Conservation (phyloP, 2,888 invertebrate genomes). For the Trissoscelio sp. region DNA sequence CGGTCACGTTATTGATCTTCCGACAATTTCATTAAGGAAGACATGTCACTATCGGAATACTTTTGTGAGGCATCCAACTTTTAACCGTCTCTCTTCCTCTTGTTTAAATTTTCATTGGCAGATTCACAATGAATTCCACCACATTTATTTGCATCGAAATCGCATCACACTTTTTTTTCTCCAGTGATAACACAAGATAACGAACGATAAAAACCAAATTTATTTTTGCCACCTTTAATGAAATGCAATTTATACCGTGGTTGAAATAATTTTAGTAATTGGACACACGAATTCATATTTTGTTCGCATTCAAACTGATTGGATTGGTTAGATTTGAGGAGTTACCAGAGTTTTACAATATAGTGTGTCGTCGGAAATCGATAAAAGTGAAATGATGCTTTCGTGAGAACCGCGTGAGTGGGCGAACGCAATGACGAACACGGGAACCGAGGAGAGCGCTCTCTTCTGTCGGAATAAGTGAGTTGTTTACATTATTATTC, state of each 20-base stretch:
- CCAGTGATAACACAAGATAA: not conserved
- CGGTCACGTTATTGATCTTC: conserved; percentile 36
- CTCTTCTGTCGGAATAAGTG: conserved; percentile 27
- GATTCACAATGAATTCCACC: conserved; percentile 3
- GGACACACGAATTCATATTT: conserved; percentile 12
- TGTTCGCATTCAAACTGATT: conserved; percentile 29
- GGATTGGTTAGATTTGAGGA: conserved; percentile 48
- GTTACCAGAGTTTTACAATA: conserved; percentile 18
- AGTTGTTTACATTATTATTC: conserved; percentile 59
- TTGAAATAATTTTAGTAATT: conserved; percentile 11
- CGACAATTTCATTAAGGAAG: conserved; percentile 28
- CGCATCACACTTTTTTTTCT: not conserved
- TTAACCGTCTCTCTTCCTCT: not conserved
- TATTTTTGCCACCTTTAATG: not conserved
- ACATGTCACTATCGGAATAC: conserved; percentile 13
- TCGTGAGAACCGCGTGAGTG: conserved; percentile 45
- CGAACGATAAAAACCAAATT: not conserved
- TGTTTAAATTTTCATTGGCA: conserved; percentile 14
- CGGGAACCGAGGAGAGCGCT: not conserved
- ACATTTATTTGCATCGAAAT: conserved; percentile 17
- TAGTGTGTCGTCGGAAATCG: conserved; percentile 35
- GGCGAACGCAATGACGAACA: not conserved
- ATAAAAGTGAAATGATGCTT: conserved; percentile 55
- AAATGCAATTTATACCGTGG: not conserved
- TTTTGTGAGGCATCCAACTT: conserved; percentile 6